Evolutionary conservation across 2,797 vertebrate genomes (phyloP), one percentile per base, ranked within the genome.

Genomic region (Pelobates cultripes): DNA sequence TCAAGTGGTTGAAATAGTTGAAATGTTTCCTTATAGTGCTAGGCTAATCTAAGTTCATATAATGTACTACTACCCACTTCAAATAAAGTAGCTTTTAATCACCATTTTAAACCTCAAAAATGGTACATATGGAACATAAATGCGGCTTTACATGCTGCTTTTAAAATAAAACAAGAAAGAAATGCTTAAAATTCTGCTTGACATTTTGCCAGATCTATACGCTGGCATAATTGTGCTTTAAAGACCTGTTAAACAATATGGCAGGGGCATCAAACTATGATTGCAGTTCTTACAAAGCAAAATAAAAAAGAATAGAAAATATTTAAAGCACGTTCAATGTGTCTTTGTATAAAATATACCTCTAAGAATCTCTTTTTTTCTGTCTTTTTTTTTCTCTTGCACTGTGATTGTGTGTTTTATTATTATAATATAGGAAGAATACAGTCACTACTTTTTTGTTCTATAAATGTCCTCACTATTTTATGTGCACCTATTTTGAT

Each of bases 191-290:
- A 73, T 69, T 41, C 8, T 60, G 78, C 61, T 66, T 78, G 80
- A 69, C n/a, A 47, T 57, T 67, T 73, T 77, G 75, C 70, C 81
- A 78, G 55, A 61, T 73, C 53, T 78, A 44, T 70, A 8, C 47
- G 67, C 9, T 47, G 40, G 28, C 7, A 78, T 73, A 74, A 9
- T 69, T 53, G 60, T 63, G 53, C 14, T 78, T 83, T 78, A 69
- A 78, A 77, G 57, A 45, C 13, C 12, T 73, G 70, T 55, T 78
- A 82, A 83, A 78, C 76, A 83, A 61, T 61, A 78, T 69, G 64
- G 73, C 53, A 68, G 41, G 41, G 43, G n/a, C 43, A 17, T 78
- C 61, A 73, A 43, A 73, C 45, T 69, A 69, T 43, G 51, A 73
- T 47, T 73, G 53, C 75, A 66, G 44, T 17, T 3, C 57, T 73